A percentile compares a stretch with the other conserved stretches of the same genome.
These are phyloP conservation scores for Tretioscincus oriximinensis DNA, from an alignment of 2,113 vertebrate genomes.

Conservation along the genomic window DNA sequence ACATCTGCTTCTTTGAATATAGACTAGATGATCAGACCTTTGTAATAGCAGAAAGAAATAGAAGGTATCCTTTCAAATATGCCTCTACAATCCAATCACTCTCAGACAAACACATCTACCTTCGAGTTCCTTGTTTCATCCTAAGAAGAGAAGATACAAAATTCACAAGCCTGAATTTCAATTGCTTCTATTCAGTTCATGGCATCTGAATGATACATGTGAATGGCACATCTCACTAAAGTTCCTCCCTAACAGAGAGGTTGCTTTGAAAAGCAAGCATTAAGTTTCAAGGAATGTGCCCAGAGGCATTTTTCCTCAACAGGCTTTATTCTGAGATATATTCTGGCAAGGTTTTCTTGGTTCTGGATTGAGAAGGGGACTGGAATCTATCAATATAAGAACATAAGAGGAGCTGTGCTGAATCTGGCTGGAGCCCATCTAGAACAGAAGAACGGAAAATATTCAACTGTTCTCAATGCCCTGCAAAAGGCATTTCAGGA, in stretches of 20 bases:
- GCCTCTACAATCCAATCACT: slow-evolving; percentile 31
- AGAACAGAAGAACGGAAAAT: too few species aligned
- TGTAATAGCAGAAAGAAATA: slow-evolving; percentile 7
- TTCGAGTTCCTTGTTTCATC: slow-evolving; percentile 21
- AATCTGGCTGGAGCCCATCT: too few species aligned
- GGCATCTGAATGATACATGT: not conserved
- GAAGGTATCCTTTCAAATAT: slow-evolving; percentile 21
- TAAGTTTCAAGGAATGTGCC: not conserved
- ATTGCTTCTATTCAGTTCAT: not conserved
- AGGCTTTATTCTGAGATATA: too few species aligned
- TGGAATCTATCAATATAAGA: too few species aligned
- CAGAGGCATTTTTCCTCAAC: too few species aligned
- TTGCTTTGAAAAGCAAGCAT: not conserved
- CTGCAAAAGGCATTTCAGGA: too few species aligned
- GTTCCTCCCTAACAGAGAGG: not conserved
- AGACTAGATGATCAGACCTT: slow-evolving; percentile 21
- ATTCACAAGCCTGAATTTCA: not conserved
- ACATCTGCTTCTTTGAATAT: slow-evolving; percentile 6
- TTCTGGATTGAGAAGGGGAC: too few species aligned
- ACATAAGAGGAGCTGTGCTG: too few species aligned
- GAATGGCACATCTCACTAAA: not conserved
- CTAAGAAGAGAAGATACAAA: not conserved
- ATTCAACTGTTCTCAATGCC: too few species aligned
- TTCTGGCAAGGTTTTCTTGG: too few species aligned
- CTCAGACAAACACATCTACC: not conserved